Evolutionary conservation across 1,140 invertebrate genomes (phyloP).

Genomic region (Arion vulgaris): DNA sequence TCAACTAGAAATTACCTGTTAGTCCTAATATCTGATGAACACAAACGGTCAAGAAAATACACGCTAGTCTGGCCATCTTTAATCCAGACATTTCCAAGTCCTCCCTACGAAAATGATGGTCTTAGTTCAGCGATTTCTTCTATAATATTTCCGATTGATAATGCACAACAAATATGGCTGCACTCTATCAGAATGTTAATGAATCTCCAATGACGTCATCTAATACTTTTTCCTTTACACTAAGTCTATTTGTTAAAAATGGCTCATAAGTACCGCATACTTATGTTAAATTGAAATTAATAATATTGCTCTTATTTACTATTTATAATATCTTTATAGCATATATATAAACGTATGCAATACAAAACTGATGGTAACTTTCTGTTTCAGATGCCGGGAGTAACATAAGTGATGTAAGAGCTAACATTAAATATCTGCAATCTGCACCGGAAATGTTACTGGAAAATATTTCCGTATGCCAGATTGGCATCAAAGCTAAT

Average conservation of each 20-base stretch:
- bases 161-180: constrained; percentile 47
- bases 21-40: constrained; percentile 1
- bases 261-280: background rate
- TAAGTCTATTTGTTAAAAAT: background rate
- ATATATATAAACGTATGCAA: background rate
- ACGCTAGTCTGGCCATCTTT: background rate
- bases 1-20: too few species aligned
- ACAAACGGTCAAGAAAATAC: background rate
- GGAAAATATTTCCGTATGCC: background rate
- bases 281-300: background rate
- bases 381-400: background rate
- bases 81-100: background rate
- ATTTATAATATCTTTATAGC: background rate
- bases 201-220: constrained; percentile 45
- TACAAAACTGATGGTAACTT: background rate
- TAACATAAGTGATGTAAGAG: background rate
- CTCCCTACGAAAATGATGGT: background rate
- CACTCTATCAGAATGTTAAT: constrained; percentile 43
- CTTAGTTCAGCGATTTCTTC: background rate
- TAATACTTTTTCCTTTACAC: background rate
- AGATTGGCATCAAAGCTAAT: background rate
- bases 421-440: background rate
- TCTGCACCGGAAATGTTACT: background rate
- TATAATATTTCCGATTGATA: background rate
- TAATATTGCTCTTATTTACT: background rate